Conservation (phyloP, 2,113 vertebrate genomes). For the Fregata magnificens region DNA sequence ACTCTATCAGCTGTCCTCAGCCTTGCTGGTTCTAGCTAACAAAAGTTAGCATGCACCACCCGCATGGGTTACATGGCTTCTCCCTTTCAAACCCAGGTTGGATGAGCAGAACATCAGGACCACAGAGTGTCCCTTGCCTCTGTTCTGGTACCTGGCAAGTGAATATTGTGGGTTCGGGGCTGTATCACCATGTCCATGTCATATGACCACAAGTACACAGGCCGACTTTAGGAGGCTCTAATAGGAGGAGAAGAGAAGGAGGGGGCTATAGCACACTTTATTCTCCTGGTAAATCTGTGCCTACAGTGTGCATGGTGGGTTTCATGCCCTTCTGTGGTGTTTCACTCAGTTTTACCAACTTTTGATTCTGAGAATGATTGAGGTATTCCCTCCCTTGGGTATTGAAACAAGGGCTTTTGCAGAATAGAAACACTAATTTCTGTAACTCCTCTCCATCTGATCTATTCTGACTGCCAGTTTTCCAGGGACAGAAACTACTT, state of each 20-base stretch:
- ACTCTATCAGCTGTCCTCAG: background rate
- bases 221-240: background rate
- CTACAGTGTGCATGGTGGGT: background rate
- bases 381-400: background rate
- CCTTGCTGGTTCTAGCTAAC: background rate
- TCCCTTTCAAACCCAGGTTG: background rate
- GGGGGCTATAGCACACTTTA: background rate
- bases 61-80: background rate
- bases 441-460: background rate
- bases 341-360: background rate
- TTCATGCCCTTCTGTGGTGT: background rate
- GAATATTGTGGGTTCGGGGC: background rate
- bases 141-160: background rate
- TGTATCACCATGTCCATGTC: background rate
- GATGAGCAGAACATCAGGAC: background rate
- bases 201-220: background rate
- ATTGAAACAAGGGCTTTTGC: background rate
- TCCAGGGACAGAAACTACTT: background rate
- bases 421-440: background rate
- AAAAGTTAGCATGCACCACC: background rate
- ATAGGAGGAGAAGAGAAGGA: background rate
- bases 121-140: background rate
- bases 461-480: background rate
- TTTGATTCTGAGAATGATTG: background rate
- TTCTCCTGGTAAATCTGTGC: background rate